These are phyloP conservation scores for Apteryx mantelli DNA, from an alignment of 2,113 vertebrate species.

Conservation along the genomic window DNA sequence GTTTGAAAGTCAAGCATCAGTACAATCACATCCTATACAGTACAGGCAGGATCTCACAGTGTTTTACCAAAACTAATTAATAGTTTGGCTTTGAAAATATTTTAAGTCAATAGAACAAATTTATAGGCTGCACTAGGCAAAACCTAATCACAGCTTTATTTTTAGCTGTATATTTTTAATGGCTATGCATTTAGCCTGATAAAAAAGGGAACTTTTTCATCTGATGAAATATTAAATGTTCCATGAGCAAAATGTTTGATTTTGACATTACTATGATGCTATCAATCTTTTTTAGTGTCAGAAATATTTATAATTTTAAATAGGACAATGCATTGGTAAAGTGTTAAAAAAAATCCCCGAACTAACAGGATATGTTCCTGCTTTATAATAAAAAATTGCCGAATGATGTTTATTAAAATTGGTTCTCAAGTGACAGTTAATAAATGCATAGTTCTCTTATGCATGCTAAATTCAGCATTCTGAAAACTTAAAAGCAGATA, in stretches of 20 bases:
- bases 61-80: neutral
- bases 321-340: constrained; percentile 1
- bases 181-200: neutral
- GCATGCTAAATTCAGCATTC: constrained; percentile 67
- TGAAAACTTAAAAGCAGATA: constrained; percentile 68
- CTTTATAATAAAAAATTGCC: constrained; percentile 59
- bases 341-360: constrained; percentile 1
- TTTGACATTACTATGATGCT: neutral
- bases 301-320: constrained; percentile 49
- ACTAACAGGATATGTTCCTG: constrained; percentile 50
- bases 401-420: constrained; percentile 72
- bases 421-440: constrained; percentile 68
- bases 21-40: neutral
- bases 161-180: neutral
- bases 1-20: constrained; percentile 1
- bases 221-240: neutral
- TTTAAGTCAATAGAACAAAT: neutral
- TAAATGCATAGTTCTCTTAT: constrained; percentile 66
- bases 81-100: neutral
- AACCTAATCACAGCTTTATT: neutral
- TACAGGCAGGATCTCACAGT: neutral
- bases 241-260: constrained; percentile 21
- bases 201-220: neutral
- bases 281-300: neutral
- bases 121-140: neutral